A percentile compares a stretch with the other conserved stretches of the same genome.
phyloP scores from a whole-genome alignment of 2,797 vertebrate species.

The Allochrocebus solatus region DNA sequence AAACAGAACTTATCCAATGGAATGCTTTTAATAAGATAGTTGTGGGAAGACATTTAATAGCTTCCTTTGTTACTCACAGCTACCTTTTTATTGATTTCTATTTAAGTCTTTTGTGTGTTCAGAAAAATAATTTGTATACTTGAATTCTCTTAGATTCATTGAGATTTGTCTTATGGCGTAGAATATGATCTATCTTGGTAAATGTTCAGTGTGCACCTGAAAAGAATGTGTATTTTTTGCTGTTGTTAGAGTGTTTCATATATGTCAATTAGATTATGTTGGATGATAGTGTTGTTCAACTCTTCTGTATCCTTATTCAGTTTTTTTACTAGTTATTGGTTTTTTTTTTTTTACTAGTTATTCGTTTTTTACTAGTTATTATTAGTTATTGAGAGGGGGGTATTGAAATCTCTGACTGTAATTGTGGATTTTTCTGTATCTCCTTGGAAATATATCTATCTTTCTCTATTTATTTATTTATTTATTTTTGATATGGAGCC shows the following conservation, averaged over 20 bases:
- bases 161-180: not conserved
- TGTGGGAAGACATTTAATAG: not conserved
- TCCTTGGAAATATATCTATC: not conserved
- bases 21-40: not conserved
- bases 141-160: not conserved
- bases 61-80: not conserved
- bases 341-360: not conserved
- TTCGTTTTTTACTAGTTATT: not conserved
- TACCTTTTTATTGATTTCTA: not conserved
- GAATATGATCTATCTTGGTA: not conserved
- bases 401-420: not conserved
- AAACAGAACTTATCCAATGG: not conserved
- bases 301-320: not conserved
- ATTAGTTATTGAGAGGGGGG: not conserved
- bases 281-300: not conserved
- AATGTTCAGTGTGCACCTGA: not conserved
- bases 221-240: not conserved
- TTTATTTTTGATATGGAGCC: not conserved
- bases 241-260: not conserved
- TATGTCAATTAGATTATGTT: not conserved
- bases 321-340: not conserved
- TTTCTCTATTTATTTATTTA: not conserved
- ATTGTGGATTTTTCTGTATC: not conserved
- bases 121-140: not conserved
- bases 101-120: not conserved